A percentile compares a stretch with the other conserved stretches of the same genome.
Evolutionary conservation across 2,888 invertebrate genomes (phyloP).

Genomic region (Ophioninae sp.): DNA sequence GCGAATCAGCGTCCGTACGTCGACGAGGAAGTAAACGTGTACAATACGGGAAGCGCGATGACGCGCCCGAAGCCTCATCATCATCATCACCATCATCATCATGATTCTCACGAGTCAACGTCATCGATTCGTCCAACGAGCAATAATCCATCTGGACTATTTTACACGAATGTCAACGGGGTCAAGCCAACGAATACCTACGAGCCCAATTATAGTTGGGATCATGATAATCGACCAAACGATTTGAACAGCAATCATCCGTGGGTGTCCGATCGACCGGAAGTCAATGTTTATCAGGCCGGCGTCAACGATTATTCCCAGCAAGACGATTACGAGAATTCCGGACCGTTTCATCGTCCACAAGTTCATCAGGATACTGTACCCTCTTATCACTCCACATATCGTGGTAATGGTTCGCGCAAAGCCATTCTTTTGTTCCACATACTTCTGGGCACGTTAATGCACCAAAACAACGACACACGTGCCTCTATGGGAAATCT

Average conservation of each 20-base stretch:
- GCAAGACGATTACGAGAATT: slow-evolving; percentile 74
- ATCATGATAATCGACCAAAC: slow-evolving; percentile 69
- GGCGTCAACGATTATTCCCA: slow-evolving; percentile 75
- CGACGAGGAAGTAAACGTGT: slow-evolving; percentile 82
- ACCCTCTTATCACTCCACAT: slow-evolving; percentile 76
- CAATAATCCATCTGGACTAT: slow-evolving; percentile 45
- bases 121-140: slow-evolving; percentile 48
- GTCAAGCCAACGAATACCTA: slow-evolving; percentile 62
- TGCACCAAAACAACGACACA: slow-evolving; percentile 43
- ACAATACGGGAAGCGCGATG: slow-evolving; percentile 70
- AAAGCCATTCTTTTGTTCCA: slow-evolving; percentile 5
- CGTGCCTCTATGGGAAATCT: not conserved
- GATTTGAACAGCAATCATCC: slow-evolving; percentile 70
- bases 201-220: slow-evolving; percentile 67
- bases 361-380: slow-evolving; percentile 71
- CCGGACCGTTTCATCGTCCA: slow-evolving; percentile 74
- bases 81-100: slow-evolving; percentile 82
- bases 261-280: slow-evolving; percentile 80
- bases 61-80: slow-evolving; percentile 84
- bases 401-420: slow-evolving; percentile 76
- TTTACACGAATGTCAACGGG: slow-evolving; percentile 54
- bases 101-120: slow-evolving; percentile 76
- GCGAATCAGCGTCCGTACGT: slow-evolving; percentile 78
- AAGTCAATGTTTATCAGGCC: slow-evolving; percentile 58
- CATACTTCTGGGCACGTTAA: slow-evolving; percentile 39